Percentiles rank a stretch among this genome's conserved stretches.
These are phyloP conservation scores for Drosophila sechellia DNA, from an alignment of 1,140 invertebrate genomes.

Conservation along the genomic window DNA sequence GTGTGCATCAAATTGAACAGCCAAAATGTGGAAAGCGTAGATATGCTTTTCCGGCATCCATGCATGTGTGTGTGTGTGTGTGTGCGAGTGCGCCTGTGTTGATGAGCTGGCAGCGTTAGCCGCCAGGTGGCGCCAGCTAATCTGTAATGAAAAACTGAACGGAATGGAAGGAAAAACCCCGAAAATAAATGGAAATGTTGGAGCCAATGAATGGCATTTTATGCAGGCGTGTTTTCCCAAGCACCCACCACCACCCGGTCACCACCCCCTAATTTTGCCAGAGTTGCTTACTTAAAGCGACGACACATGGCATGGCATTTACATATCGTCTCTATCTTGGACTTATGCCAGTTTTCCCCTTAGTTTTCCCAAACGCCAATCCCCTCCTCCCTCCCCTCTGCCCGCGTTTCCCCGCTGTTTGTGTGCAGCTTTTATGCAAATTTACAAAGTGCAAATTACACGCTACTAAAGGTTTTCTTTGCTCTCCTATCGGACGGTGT, in stretches of 20 bases:
- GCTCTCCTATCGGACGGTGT: slow-evolving; percentile 56
- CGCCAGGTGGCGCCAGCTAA: slow-evolving; percentile 49
- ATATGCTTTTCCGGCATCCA: slow-evolving; percentile 25
- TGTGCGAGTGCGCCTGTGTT: not conserved
- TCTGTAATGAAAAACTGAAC: slow-evolving; percentile 44
- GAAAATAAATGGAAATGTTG: slow-evolving; percentile 63
- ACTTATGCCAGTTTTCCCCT: slow-evolving; percentile 63
- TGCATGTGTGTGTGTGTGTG: not conserved
- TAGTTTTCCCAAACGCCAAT: not conserved
- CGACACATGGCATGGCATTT: slow-evolving; percentile 77
- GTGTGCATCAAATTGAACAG: slow-evolving; percentile 71
- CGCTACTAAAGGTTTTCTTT: slow-evolving; percentile 80
- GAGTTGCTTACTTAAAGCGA: slow-evolving; percentile 65
- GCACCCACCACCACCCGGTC: not conserved
- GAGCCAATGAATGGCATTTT: slow-evolving; percentile 69
- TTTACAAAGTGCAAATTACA: slow-evolving; percentile 84
- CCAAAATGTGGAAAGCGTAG: slow-evolving; percentile 62
- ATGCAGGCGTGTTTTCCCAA: slow-evolving; percentile 35
- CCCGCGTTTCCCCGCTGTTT: slow-evolving; percentile 8
- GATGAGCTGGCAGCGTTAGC: slow-evolving; percentile 26
- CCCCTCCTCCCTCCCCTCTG: too few relatives aligned
- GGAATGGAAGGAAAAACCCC: slow-evolving; percentile 14
- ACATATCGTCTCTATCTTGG: slow-evolving; percentile 80
- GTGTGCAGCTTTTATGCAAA: slow-evolving; percentile 80
- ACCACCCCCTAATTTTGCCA: slow-evolving; percentile 25